Evolutionary conservation across 2,888 invertebrate genomes (phyloP).

Genomic region (Drosophila gaucha): DNA sequence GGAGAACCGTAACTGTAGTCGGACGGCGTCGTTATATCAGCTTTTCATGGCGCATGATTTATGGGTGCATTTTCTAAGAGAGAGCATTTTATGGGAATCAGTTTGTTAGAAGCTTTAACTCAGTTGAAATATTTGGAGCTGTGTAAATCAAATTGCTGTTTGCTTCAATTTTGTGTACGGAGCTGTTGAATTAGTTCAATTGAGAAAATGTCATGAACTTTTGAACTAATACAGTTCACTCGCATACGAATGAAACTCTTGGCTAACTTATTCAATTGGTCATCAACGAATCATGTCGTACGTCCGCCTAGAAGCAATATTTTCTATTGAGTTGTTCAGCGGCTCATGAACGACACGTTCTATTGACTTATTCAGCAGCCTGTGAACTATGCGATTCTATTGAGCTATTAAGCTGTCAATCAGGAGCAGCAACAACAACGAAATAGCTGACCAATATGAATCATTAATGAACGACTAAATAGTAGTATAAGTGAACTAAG

Average conservation of each 20-base stretch:
- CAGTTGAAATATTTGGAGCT: neutral
- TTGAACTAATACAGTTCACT: too few relatives aligned
- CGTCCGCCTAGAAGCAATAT: neutral
- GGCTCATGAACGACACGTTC: neutral
- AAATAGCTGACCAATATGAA: too few relatives aligned
- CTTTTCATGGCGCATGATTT: neutral
- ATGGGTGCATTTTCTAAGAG: too few relatives aligned
- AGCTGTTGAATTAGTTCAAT: neutral
- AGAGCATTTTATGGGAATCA: constrained; percentile 6
- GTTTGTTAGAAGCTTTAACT: constrained; percentile 3
- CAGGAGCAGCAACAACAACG: too few relatives aligned
- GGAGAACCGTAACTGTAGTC: neutral
- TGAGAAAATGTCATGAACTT: neutral
- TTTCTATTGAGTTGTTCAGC: neutral
- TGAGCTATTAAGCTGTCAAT: too few relatives aligned
- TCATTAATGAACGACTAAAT: too few relatives aligned
- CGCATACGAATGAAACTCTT: too few relatives aligned
- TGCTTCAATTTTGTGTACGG: neutral
- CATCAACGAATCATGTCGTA: neutral
- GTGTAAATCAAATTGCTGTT: too few relatives aligned
- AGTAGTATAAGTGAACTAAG: too few relatives aligned
- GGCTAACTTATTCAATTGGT: neutral
- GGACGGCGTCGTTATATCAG: neutral
- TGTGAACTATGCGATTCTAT: too few relatives aligned
- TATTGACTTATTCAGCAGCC: neutral